A percentile compares a stretch with the other conserved stretches of the same genome.
phyloP scores from a whole-genome alignment of 2,113 vertebrate genomes.

The Promerops cafer region DNA sequence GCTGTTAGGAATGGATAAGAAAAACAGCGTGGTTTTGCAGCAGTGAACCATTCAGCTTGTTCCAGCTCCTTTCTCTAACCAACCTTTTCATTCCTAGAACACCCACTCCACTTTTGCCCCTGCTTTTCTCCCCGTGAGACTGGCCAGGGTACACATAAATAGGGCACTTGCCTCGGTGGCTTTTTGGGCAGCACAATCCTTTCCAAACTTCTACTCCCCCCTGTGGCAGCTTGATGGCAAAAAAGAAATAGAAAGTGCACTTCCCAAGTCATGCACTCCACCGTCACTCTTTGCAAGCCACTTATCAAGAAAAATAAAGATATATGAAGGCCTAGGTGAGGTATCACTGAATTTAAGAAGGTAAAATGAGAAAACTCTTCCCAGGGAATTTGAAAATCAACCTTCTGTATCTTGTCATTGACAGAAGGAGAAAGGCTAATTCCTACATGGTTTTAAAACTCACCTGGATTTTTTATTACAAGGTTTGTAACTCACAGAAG shows the following conservation, averaged over 20 bases:
- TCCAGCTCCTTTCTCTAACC: neutral
- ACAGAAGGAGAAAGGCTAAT: neutral
- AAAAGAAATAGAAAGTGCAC: neutral
- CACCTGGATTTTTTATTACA: neutral
- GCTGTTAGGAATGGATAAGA: neutral
- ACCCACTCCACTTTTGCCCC: neutral
- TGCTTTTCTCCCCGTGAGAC: neutral
- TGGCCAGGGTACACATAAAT: neutral
- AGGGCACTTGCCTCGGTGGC: neutral
- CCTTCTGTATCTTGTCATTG: neutral
- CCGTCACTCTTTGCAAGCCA: neutral
- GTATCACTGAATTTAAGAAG: neutral
- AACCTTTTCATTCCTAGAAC: neutral
- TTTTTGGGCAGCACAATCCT: neutral
- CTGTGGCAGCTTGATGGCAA: constrained; percentile 52
- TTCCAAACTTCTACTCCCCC: constrained; percentile 61
- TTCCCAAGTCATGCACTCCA: neutral
- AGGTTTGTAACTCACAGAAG: neutral
- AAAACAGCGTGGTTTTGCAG: neutral
- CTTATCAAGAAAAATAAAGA: neutral
- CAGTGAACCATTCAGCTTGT: neutral
- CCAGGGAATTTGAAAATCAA: neutral
- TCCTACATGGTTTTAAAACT: neutral
- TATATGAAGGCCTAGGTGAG: neutral
- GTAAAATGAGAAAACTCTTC: neutral